Percentiles rank a stretch among this genome's conserved stretches.
Conservation (phyloP, 2,113 vertebrate species). For the Microcebus murinus region DNA sequence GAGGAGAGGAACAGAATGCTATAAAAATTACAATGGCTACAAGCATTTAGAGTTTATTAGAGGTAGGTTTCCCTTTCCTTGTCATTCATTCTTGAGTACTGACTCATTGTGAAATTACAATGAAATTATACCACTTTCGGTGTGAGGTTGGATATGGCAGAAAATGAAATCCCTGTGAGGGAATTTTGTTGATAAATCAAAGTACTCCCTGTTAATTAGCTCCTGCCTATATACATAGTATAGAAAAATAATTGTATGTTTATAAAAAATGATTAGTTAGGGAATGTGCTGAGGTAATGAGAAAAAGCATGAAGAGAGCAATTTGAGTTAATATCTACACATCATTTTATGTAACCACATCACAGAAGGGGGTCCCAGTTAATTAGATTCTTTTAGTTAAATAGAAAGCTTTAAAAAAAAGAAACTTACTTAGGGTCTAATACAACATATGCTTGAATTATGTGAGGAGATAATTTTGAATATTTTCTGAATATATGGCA, state of each 20-base stretch:
- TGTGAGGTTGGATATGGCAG: constrained; percentile 40
- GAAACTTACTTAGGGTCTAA: constrained; percentile 60
- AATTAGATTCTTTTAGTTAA: constrained; percentile 84
- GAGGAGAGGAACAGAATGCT: constrained; percentile 26
- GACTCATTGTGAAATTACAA: constrained; percentile 75
- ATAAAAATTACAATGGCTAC: constrained; percentile 70
- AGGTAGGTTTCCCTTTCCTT: constrained; percentile 74
- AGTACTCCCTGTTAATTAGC: constrained; percentile 83
- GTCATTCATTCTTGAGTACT: constrained; percentile 62
- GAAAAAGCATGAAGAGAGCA: constrained; percentile 72
- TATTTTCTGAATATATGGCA: background rate
- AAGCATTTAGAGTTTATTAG: constrained; percentile 76
- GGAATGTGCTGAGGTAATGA: constrained; percentile 76
- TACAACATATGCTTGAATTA: constrained; percentile 43
- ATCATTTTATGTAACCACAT: constrained; percentile 75
- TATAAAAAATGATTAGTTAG: constrained; percentile 80
- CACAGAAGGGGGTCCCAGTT: constrained; percentile 76
- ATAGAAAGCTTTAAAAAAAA: constrained; percentile 72
- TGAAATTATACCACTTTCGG: constrained; percentile 70
- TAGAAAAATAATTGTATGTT: constrained; percentile 73
- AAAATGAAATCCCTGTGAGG: constrained; percentile 76
- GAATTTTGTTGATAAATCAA: constrained; percentile 76
- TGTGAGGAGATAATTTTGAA: constrained; percentile 4
- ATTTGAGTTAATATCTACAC: constrained; percentile 81
- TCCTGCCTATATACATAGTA: constrained; percentile 67